phyloP scores from a whole-genome alignment of 2,113 vertebrate species.

The Todiramphus saurophagus region DNA sequence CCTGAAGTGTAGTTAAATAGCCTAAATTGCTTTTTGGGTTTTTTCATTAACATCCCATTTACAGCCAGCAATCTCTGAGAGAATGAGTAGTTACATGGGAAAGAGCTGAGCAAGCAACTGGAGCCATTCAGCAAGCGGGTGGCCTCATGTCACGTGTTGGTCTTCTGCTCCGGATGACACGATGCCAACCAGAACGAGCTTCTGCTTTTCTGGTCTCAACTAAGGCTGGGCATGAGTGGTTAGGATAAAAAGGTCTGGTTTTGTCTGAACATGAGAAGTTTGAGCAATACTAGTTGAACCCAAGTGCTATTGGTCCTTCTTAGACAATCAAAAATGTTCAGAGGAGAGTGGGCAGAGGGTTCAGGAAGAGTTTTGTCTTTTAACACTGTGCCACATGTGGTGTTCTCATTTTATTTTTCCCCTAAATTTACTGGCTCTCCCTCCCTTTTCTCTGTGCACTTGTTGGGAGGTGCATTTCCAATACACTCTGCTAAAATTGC shows the following conservation, averaged over 20 bases:
- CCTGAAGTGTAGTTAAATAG: not conserved
- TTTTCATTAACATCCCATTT: not conserved
- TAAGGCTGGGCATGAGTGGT: not conserved
- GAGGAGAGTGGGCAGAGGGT: not conserved
- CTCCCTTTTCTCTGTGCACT: not conserved
- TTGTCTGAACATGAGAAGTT: not conserved
- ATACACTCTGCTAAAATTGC: not conserved
- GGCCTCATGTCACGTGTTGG: not conserved
- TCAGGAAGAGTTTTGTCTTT: not conserved
- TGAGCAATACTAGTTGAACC: not conserved
- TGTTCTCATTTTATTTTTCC: not conserved
- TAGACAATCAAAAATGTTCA: not conserved
- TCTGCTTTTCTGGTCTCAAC: not conserved
- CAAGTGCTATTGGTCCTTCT: not conserved
- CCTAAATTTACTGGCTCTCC: not conserved
- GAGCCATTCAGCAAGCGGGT: not conserved
- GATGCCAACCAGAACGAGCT: not conserved
- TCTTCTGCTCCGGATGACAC: not conserved
- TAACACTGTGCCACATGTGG: not conserved
- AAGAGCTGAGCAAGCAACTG: slow-evolving; percentile 38
- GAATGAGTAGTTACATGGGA: not conserved
- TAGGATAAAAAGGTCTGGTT: not conserved
- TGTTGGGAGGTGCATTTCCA: not conserved
- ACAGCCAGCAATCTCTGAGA: not conserved
- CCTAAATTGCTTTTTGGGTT: slow-evolving; percentile 13